phyloP scores from a whole-genome alignment of 1,140 invertebrate genomes.

The Bombyx mori region DNA sequence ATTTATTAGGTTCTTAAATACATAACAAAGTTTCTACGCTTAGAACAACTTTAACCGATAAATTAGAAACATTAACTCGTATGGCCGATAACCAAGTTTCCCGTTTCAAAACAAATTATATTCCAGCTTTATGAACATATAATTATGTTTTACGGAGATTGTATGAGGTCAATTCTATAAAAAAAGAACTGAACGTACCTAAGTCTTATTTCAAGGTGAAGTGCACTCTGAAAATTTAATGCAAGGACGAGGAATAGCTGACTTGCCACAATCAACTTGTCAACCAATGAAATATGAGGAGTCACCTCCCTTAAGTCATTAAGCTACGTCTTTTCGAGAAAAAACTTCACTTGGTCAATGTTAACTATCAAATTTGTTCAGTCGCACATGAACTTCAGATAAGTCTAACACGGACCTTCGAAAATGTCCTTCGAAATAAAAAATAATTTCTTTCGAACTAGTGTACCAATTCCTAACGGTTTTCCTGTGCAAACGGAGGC shows the following conservation, averaged over 20 bases:
- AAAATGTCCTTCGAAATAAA: constrained; percentile 47
- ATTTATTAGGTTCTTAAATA: neutral
- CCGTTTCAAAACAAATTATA: neutral
- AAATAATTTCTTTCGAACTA: constrained; percentile 39
- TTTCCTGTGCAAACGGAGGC: constrained; percentile 39
- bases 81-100: too few species aligned
- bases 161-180: too few species aligned
- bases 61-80: too few species aligned
- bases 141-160: neutral
- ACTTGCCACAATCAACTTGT: constrained; percentile 51
- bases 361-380: constrained; percentile 9
- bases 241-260: constrained; percentile 34
- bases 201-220: constrained; percentile 51
- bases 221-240: constrained; percentile 50
- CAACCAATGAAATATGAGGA: constrained; percentile 47
- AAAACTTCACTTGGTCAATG: constrained; percentile 13
- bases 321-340: constrained; percentile 18
- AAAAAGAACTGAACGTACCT: constrained; percentile 5
- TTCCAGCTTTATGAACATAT: neutral
- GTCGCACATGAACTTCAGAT: constrained; percentile 9
- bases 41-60: too few species aligned
- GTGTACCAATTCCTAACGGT: constrained; percentile 41
- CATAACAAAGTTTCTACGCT: too few species aligned
- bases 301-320: constrained; percentile 21
- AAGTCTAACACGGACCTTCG: neutral